A percentile compares a stretch with the other conserved stretches of the same genome.
phyloP scores from a whole-genome alignment of 2,888 invertebrate genomes.

The Perizoma affinitatum region DNA sequence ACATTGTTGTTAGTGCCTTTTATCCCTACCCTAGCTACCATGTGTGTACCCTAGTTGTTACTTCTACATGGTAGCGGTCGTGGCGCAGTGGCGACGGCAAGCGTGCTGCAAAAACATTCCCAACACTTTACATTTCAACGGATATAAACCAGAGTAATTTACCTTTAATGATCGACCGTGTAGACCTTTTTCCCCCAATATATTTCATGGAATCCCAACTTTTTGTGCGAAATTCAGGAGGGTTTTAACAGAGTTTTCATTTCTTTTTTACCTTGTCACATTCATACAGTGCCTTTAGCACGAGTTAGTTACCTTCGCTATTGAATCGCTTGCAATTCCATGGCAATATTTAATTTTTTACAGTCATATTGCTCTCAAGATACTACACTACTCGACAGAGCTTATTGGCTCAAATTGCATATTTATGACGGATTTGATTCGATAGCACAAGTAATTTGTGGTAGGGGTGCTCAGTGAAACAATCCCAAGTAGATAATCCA shows the following conservation, averaged over 20 bases:
- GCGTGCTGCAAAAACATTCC: constrained; percentile 62
- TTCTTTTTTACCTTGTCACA: constrained; percentile 76
- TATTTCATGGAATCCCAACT: constrained; percentile 73
- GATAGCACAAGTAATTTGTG: neutral
- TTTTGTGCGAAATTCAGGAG: constrained; percentile 76
- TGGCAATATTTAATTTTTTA: neutral
- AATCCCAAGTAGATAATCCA: constrained; percentile 78
- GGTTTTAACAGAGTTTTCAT: constrained; percentile 75
- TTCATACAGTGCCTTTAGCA: constrained; percentile 54
- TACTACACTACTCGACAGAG: neutral
- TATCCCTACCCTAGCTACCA: no score
- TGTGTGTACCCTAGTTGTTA: no score
- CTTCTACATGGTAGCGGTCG: neutral
- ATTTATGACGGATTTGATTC: neutral
- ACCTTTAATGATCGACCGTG: constrained; percentile 74
- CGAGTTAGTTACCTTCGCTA: neutral
- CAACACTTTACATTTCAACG: constrained; percentile 69
- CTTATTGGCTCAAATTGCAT: neutral
- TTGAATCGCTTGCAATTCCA: neutral
- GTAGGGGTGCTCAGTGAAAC: constrained; percentile 58
- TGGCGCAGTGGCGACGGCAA: constrained; percentile 34
- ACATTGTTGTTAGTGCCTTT: no score
- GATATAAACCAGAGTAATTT: constrained; percentile 75
- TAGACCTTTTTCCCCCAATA: constrained; percentile 74
- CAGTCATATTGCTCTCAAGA: neutral